Evolutionary conservation across 53 echinoderm and acorn worm genomes (phyloP), one percentile per base, ranked within the genome.

Genomic region (Paracentrotus lividus): DNA sequence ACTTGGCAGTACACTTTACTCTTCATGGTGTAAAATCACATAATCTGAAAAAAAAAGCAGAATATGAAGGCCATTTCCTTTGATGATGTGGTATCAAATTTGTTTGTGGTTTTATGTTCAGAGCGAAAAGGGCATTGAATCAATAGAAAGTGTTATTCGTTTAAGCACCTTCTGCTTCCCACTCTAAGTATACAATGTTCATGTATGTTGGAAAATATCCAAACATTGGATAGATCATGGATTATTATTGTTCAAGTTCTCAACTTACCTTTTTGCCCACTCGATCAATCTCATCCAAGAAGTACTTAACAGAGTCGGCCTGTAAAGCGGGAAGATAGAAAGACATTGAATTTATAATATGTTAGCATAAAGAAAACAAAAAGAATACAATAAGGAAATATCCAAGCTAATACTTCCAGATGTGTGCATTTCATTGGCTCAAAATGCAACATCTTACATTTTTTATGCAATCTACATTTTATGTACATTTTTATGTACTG

Each of bases 251-350:
- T 6, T n/a, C 67, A 9, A 33, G 40, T 20, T 77, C 77, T 77
- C 77, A 85, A 57, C 94, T 78, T 95, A 97, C 98, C 97, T 93
- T 94, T 67, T 94, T 94, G 32, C 98, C 98, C 34, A 98, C 93
- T 66, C 98, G 95, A 85, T 98, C 98, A 90, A 98, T 91, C 47
- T 96, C 98, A 94, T 97, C 96, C 84, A 98, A 93, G 85, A 98
- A 98, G 96, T 98, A 98, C 92, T 95, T 98, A 57, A 98, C 98
- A 9, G 98, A 97, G 88, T 98, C 98, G 42, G 97, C 97, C 98
- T 98, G 96, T 4, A 86, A 91, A 92, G 42, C 92, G 42, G 57
- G 49, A 27, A 57, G 51, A 49, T 3, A 85, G 57, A 57, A 57
- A 57, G 57, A 21, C 57, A 21, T 43, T 45, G 36, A 45, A 81